Base-by-base conservation (phyloP, 2,888 invertebrate genomes). In the Aporophyla nigra region DNA sequence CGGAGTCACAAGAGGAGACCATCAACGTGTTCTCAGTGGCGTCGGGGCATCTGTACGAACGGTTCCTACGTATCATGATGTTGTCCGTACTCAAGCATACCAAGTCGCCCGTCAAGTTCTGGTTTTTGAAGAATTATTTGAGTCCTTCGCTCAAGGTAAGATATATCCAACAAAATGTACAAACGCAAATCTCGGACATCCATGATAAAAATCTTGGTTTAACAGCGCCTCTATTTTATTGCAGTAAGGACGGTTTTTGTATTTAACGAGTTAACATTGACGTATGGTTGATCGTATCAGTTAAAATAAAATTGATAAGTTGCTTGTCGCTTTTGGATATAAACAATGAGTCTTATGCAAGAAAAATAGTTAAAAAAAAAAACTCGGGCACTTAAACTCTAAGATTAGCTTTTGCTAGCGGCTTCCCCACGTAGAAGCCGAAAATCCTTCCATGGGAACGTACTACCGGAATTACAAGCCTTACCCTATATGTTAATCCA, bases 31-130 rank as follows among this genome's bases (percentile, higher is more conserved):
- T 99, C 96, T 99, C 99, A 0, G 97, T 99, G 19, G 99, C 99
- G 0, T 99, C 99, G 0, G 99, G 99, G 6, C 99, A 99, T 96
- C 97, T 99, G 78, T 99, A 99, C 94, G 99, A 99, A 96, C 97
- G 99, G 87, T 98, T 99, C 93, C 94, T 99, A 27, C 98, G 99
- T 80, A 99, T 99, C 87, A 99, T 99, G 99, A 99, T 99, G 99
- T 93, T 99, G 83, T 99, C 99, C 70, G 99, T 99, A 6, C 97
- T 99, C 80, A 99, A 99, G 93, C 98, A 99, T 91, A 99, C 99
- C 12, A 99, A 99, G 94, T 98, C 98, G 0, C 98, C 98, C 0
- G 99, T 99, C 53, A 99, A 99, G 94, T 99, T 99, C 97, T 99
- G 99, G 99, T 99, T 99, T 94, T 97, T 99, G 83, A 99, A 99